These are phyloP conservation scores for Dynastes maya DNA, from an alignment of 2,888 invertebrate species.

Conservation along the genomic window DNA sequence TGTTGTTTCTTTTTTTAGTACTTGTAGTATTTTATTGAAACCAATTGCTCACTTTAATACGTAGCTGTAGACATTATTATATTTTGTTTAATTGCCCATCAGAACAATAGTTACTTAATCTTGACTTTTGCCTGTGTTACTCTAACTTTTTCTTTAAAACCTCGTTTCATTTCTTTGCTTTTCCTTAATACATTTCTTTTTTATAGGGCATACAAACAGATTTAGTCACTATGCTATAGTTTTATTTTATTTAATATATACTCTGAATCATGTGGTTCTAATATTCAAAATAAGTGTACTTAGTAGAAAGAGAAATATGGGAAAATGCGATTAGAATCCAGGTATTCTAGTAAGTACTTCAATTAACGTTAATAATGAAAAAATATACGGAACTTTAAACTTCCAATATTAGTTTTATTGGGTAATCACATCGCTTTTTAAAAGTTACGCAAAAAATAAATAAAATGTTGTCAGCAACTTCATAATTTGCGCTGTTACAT, in stretches of 20 bases:
- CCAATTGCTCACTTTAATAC: constrained; percentile 42
- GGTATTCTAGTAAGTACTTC: not conserved
- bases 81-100: constrained; percentile 16
- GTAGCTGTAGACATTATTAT: not conserved
- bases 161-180: not conserved
- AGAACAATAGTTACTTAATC: not conserved
- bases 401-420: not conserved
- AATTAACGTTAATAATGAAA: not conserved
- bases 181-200: not conserved
- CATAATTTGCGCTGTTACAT: not conserved
- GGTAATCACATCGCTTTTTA: no score
- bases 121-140: not conserved
- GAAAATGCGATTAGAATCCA: not conserved
- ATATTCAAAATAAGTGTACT: not conserved
- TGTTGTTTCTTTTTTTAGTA: not conserved
- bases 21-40: constrained; percentile 25
- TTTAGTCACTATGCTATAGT: constrained; percentile 17
- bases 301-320: not conserved
- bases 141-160: not conserved
- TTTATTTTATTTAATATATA: constrained; percentile 11
- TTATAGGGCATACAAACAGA: constrained; percentile 9
- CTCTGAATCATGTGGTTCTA: not conserved
- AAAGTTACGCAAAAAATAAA: no score
- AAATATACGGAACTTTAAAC: not conserved
- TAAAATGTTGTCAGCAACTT: no score